Evolutionary conservation across 2,113 vertebrate genomes (phyloP), one percentile per base, ranked within the genome.

Genomic region (Excalfactoria chinensis): DNA sequence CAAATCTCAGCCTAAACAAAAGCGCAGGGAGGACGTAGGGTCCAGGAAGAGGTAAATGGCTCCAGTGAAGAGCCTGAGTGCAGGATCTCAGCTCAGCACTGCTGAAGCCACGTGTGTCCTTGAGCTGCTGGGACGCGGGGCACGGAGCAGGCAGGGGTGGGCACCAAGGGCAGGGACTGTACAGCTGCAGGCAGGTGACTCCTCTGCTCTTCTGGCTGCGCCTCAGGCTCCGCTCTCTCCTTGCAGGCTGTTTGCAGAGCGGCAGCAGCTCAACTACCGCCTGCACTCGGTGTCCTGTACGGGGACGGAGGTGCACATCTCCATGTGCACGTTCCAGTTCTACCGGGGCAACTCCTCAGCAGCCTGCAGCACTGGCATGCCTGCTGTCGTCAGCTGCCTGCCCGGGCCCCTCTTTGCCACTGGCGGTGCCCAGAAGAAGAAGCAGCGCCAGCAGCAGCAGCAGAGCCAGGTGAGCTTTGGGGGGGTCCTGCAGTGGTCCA

Each of bases 291-390:
- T 99, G 97, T 97, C 97, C 5, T 99, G 99, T 64, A 40, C 92
- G 0, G 99, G 99, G 59, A 98, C 97, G 0, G 99, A 99, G 97
- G 97, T 98, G 49, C 99, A 99, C 92, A 97, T 99, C 94, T 99
- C 99, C 32, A 96, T 98, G 90, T 99, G 99, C 62, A 91, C 98
- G 48, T 95, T 99, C 28, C 98, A 99, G 96, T 99, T 99, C 96
- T 98, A 97, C 96, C 97, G 96, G 35, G 95, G 96, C 59, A 99
- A 99, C 43, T 21, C 93, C 90, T 98, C 98, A 0, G 56, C 89
- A 1, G 28, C 90, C 90, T 99, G 99, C 7, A 2, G 77, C 1
- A 97, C 98, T 0, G 98, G 99, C 69, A 98, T 92, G 95, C 97
- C 99, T 0, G 98, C 96, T 0, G 98, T 98, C 3, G 98, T 99